Conservation (phyloP, 2,113 vertebrate species). For the Myotis lucifugus region DNA sequence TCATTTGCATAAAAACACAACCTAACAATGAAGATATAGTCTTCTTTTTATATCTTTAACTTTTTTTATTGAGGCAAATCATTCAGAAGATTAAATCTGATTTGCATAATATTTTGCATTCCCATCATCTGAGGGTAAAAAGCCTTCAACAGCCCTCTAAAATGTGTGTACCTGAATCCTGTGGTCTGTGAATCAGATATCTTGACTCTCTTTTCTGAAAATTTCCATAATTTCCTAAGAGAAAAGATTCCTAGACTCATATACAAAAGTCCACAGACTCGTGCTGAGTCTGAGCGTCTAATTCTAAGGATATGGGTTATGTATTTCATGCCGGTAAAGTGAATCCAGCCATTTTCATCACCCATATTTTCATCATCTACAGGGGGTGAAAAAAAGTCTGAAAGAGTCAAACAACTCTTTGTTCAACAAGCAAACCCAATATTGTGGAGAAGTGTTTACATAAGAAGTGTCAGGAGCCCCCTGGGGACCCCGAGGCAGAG, state of each 20-base stretch:
- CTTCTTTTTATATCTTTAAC: slow-evolving; percentile 48
- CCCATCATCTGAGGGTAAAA: slow-evolving; percentile 53
- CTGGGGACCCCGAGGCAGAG: background rate
- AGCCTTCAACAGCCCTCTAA: slow-evolving; percentile 32
- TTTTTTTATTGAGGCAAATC: slow-evolving; percentile 74
- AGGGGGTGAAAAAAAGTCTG: background rate
- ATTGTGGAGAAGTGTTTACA: slow-evolving; percentile 3
- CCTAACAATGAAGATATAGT: background rate
- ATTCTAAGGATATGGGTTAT: background rate
- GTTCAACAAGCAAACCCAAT: slow-evolving; percentile 14
- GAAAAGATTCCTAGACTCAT: background rate
- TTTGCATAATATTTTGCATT: slow-evolving; percentile 80
- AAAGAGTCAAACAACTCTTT: slow-evolving; percentile 43
- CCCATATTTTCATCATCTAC: slow-evolving; percentile 45
- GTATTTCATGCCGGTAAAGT: background rate
- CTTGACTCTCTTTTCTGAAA: background rate
- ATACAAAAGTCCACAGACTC: background rate
- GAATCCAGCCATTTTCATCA: slow-evolving; percentile 25
- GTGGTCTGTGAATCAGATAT: slow-evolving; percentile 30
- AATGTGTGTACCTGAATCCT: background rate
- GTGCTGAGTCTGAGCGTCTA: background rate
- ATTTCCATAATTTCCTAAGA: slow-evolving; percentile 40
- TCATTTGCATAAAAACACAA: slow-evolving; percentile 59
- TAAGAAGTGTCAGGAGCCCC: background rate
- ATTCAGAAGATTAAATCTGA: slow-evolving; percentile 63